Conservation (phyloP, 2,797 vertebrate species). For the Enteromius argenteus region DNA sequence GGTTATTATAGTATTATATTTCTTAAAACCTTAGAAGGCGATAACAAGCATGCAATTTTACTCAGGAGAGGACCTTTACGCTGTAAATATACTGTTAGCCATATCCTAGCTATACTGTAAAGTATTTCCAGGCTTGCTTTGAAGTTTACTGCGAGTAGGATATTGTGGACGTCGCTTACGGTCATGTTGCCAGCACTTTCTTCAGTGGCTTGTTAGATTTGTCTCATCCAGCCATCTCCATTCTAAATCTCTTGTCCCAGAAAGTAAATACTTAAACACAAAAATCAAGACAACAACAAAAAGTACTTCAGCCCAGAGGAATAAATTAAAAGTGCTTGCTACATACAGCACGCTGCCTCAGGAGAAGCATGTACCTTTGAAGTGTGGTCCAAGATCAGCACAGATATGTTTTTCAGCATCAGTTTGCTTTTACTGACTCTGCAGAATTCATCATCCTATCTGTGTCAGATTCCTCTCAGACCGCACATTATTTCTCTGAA, state of each 20-base stretch:
- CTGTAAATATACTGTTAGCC: neutral
- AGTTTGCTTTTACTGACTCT: constrained; percentile 49
- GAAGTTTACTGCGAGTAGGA: neutral
- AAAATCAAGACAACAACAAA: constrained; percentile 48
- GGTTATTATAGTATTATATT: constrained; percentile 76
- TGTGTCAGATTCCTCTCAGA: constrained; percentile 40
- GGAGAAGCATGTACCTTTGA: constrained; percentile 41
- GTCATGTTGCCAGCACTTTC: constrained; percentile 9
- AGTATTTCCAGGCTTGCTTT: neutral
- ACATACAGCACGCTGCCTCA: constrained; percentile 21
- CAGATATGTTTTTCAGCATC: constrained; percentile 37
- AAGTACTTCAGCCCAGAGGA: constrained; percentile 42
- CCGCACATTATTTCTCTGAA: constrained; percentile 46
- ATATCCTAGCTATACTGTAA: neutral
- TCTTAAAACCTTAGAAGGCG: constrained; percentile 70
- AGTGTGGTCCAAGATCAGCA: constrained; percentile 48
- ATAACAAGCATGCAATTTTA: constrained; percentile 63
- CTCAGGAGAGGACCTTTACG: neutral
- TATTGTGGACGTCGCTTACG: neutral
- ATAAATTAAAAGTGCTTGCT: constrained; percentile 47
- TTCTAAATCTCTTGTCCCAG: constrained; percentile 28
- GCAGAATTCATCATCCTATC: constrained; percentile 44
- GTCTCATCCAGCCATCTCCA: constrained; percentile 17
- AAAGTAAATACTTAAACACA: constrained; percentile 25
- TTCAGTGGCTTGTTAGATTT: constrained; percentile 27